Evolutionary conservation across 2,888 invertebrate genomes (phyloP), one percentile per base, ranked within the genome.

Genomic region (Helicoverpa assulta): DNA sequence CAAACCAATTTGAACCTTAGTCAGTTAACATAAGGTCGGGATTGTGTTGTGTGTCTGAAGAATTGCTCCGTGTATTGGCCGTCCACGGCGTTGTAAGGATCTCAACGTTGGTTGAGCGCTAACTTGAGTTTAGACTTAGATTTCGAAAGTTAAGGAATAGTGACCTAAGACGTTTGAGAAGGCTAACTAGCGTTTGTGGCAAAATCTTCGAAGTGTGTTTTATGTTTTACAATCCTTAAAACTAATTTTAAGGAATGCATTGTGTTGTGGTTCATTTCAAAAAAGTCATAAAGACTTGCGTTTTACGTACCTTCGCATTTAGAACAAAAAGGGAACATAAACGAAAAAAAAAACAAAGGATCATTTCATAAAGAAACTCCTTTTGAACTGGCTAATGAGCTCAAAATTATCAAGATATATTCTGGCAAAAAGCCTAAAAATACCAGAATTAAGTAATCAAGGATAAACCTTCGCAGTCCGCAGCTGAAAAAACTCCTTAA

Each of bases 41-140:
- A 76, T 70, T 86, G 62, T 43, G 67, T 67, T 70, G 72, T 52
- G 26, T 29, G 43, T 50, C 52, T 55, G 67, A 76, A 76, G 77
- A 81, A 79, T 78, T 80, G 77, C 74, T 83, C 78, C 78, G 68
- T 69, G 47, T 47, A 85, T 87, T 85, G 86, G 79, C 78, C 68
- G 70, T 87, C 70, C 80, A 78, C 76, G 85, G 78, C 76, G 83
- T 82, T 87, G 86, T 87, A 83, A 88, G 85, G 86, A 85, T 88
- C 89, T 86, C 81, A 88, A 79, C 83, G 84, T 78, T 79, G 76
- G 80, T 75, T 76, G 80, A 82, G 78, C 78, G 66, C 70, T 66
- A 64, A 82, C 80, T 85, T 70, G 69, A 67, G 67, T 64, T 75
- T 55, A 43, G 67, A 64, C 72, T 69, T 73, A 64, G 83, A 84